A percentile compares a stretch with the other conserved stretches of the same genome.
Evolutionary conservation across 53 echinoderm and acorn worm genomes (phyloP).

Genomic region (Echinarachnius parma): DNA sequence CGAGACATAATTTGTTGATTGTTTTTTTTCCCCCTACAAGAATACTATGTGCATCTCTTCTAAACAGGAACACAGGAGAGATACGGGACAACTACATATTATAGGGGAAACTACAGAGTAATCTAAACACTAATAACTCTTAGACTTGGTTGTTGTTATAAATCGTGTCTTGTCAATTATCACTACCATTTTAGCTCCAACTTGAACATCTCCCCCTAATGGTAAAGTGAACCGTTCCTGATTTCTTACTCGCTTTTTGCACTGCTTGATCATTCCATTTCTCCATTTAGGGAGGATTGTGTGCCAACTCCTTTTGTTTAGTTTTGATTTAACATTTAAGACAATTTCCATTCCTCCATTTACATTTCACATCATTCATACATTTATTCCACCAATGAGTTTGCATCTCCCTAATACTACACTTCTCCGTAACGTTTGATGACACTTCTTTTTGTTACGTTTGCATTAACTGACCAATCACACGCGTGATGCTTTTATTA

Average conservation of each 20-base stretch:
- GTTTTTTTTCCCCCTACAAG: too few relatives aligned
- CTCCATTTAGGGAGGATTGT: conserved; percentile 43
- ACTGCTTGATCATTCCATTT: conserved; percentile 55
- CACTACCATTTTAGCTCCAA: neutral
- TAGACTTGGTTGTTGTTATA: too few relatives aligned
- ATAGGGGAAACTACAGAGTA: too few relatives aligned
- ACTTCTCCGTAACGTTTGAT: conserved; percentile 24
- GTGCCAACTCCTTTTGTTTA: conserved; percentile 32
- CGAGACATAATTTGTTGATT: too few relatives aligned
- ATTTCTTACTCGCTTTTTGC: conserved; percentile 25
- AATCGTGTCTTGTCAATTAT: too few relatives aligned
- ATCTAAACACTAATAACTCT: too few relatives aligned
- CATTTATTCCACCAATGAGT: conserved; percentile 42
- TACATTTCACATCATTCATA: conserved; percentile 39
- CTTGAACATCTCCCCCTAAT: neutral
- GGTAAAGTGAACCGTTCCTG: conserved; percentile 16
- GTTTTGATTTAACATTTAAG: conserved; percentile 3
- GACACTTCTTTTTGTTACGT: conserved; percentile 11
- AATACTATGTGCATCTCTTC: too few relatives aligned
- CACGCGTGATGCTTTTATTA: conserved; percentile 45
- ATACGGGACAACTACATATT: too few relatives aligned
- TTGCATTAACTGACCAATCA: conserved; percentile 50
- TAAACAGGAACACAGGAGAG: too few relatives aligned
- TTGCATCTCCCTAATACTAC: conserved; percentile 29
- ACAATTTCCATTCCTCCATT: conserved; percentile 33